phyloP scores from a whole-genome alignment of 2,797 vertebrate species.

The Urophycis tenuis region DNA sequence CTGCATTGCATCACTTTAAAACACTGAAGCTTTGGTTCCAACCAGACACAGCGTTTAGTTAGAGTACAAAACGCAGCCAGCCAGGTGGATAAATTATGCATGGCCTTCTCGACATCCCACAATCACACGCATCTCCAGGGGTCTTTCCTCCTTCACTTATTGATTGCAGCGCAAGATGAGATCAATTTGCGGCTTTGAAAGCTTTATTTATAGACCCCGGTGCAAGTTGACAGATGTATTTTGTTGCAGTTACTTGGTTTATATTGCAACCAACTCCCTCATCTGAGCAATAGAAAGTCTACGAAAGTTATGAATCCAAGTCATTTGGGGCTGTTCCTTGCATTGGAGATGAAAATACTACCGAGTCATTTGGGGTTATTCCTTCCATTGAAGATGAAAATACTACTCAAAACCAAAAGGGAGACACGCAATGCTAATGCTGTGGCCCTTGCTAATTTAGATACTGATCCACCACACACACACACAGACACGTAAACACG shows the following conservation, averaged over 20 bases:
- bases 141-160: slow-evolving; percentile 16
- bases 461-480: not conserved
- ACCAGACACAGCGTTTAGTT: slow-evolving; percentile 22
- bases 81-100: slow-evolving; percentile 56
- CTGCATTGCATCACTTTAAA: not conserved
- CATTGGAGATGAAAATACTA: not conserved
- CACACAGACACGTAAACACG: not conserved
- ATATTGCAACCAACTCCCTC: not conserved
- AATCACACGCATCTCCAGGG: slow-evolving; percentile 11
- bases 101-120: slow-evolving; percentile 21
- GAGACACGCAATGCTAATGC: not conserved
- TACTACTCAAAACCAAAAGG: not conserved
- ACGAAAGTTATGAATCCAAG: not conserved
- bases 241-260: slow-evolving; percentile 5
- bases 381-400: not conserved
- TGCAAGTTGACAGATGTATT: not conserved
- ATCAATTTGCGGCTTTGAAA: slow-evolving; percentile 22
- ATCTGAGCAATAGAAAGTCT: not conserved
- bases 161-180: slow-evolving; percentile 44
- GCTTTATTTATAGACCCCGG: slow-evolving; percentile 45
- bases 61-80: slow-evolving; percentile 18
- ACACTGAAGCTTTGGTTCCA: not conserved
- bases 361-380: not conserved
- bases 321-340: not conserved
- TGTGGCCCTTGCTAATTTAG: not conserved